Evolutionary conservation across 2,797 vertebrate genomes (phyloP).

Genomic region (Labroides dimidiatus): DNA sequence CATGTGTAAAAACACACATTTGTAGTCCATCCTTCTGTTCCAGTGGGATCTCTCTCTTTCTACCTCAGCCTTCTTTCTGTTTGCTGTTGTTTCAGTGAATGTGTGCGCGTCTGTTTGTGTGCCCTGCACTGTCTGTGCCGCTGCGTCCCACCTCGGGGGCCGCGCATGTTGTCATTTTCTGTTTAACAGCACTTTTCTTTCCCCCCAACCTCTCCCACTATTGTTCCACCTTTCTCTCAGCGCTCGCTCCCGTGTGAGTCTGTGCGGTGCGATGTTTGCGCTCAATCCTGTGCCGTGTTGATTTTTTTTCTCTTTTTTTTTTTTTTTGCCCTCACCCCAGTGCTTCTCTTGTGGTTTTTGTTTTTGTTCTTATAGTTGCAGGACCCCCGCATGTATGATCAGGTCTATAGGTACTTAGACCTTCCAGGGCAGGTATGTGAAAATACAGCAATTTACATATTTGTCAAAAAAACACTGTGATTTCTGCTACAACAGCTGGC

Average conservation of each 20-base stretch:
- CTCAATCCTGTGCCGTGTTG: constrained; percentile 59
- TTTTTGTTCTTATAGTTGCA: constrained; percentile 86
- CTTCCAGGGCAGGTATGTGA: constrained; percentile 87
- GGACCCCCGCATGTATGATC: constrained; percentile 87
- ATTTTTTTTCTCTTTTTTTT: constrained; percentile 53
- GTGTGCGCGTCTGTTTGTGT: constrained; percentile 14
- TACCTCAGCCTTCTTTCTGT: constrained; percentile 46
- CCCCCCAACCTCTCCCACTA: constrained; percentile 49
- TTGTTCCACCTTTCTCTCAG: constrained; percentile 42
- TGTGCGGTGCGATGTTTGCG: constrained; percentile 46
- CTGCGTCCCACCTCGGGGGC: constrained; percentile 29
- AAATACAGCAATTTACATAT: constrained; percentile 54
- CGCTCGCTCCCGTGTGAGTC: constrained; percentile 44
- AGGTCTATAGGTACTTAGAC: constrained; percentile 89
- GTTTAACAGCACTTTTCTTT: constrained; percentile 73
- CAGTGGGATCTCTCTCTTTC: constrained; percentile 64
- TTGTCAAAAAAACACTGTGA: constrained; percentile 47
- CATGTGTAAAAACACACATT: constrained; percentile 31
- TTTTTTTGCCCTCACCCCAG: constrained; percentile 56
- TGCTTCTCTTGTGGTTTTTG: constrained; percentile 80
- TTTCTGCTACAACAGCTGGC: constrained; percentile 52
- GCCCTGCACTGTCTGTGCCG: constrained; percentile 18
- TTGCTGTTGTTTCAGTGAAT: constrained; percentile 37
- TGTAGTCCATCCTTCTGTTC: constrained; percentile 56
- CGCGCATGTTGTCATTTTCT: constrained; percentile 67